Percentiles rank a stretch among this genome's conserved stretches.
Evolutionary conservation across 2,113 vertebrate species (phyloP).

Genomic region (Aspiorhynchus laticeps): DNA sequence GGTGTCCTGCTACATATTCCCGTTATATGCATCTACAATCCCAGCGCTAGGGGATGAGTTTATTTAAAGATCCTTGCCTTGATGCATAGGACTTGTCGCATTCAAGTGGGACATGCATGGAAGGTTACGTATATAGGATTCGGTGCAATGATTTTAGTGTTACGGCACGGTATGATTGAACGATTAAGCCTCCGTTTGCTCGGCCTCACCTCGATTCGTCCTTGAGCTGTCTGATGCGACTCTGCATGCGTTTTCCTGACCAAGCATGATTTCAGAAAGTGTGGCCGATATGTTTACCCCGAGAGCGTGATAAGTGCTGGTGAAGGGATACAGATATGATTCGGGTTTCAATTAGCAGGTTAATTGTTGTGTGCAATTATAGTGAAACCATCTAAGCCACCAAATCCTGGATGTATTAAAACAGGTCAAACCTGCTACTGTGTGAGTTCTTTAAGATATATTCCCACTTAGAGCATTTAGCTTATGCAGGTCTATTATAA

Average conservation of each 20-base stretch:
- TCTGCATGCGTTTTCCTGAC: not conserved
- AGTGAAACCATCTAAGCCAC: not conserved
- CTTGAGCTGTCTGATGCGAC: slow-evolving; percentile 46
- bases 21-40: not conserved
- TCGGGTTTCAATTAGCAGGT: slow-evolving; percentile 1
- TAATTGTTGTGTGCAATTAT: not conserved
- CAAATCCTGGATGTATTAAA: not conserved
- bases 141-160: not conserved
- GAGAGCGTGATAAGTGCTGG: not conserved
- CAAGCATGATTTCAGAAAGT: not conserved
- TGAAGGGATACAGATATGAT: not conserved
- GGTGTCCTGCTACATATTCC: slow-evolving; percentile 2
- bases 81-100: not conserved
- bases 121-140: not conserved
- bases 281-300: slow-evolving; percentile 32
- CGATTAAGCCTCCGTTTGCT: not conserved
- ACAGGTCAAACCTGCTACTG: not conserved
- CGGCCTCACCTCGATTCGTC: slow-evolving; percentile 51
- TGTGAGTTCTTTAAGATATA: not conserved
- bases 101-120: slow-evolving; percentile 20
- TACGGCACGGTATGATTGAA: not conserved
- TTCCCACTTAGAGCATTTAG: not conserved
- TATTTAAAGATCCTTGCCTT: not conserved
- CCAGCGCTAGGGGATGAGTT: not conserved
- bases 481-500: not conserved